Base-by-base conservation (phyloP, 2,113 vertebrate species). In the Percina caprodes region DNA sequence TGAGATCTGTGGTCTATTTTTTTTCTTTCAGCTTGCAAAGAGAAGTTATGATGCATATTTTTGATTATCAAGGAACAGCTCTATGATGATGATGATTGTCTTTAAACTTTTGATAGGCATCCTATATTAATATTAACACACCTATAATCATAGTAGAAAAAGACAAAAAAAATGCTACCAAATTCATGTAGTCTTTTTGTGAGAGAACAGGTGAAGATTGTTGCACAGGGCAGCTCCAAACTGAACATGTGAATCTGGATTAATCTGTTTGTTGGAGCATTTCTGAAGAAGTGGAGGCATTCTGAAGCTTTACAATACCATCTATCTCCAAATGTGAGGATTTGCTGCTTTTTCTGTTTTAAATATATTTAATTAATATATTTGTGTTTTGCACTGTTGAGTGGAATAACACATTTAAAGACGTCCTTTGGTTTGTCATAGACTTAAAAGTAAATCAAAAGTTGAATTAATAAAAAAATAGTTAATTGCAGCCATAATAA, bases 41-140 rank as follows among this genome's bases (percentile, higher is more conserved):
- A 33, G 26, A 82, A 21, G 35, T 30, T 16, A n/a, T 45, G 48
- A 39, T 74, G 33, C 55, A 61, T 35, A 19, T 78, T 61, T 42
- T 58, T 68, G 7, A 60, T 73, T 72, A 69, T 79, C n/a, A 72
- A 19, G 12, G 26, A 10, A 8, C 42, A 18, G 49, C 63, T 69
- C 52, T 45, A 5, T 12, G 1, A 60, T 45, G 23, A 54, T 14
- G 23, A 54, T 14, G 4, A 48, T 26, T 21, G 16, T 35, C 13
- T 81, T 45, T 1, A 13, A 33, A 49, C 21, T 18, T 23, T 62
- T 52, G 8, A 55, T 46, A 26, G 19, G 6, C 63, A 69, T 60
- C 33, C 8, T 54, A 5, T 15, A 23, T 23, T 45, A 10, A 18
- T 46, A 42, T 13, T 51, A 6, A 63, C 6, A 56, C 23, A 16